Percentiles rank a stretch among this genome's conserved stretches.
phyloP scores from a whole-genome alignment of 2,888 invertebrate genomes.

The Hymenopus coronatus region DNA sequence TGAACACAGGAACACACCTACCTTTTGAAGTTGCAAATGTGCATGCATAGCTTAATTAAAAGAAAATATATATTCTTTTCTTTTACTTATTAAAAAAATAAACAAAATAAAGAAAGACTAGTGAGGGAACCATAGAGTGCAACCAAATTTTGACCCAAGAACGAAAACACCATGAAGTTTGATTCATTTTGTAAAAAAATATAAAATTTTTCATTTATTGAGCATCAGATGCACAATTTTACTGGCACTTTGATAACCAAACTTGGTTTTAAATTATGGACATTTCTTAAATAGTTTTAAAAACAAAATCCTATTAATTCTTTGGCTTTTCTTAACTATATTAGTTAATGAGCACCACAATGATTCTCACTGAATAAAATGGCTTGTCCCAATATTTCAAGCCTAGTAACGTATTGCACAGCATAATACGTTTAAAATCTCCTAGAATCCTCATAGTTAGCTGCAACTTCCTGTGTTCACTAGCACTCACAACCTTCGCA shows the following conservation, averaged over 20 bases:
- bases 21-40: conserved; percentile 16
- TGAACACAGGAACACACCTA: conserved; percentile 54
- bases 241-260: conserved; percentile 13
- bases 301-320: not conserved
- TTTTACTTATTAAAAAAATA: not conserved
- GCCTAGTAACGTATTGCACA: conserved; percentile 25
- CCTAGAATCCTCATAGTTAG: not conserved
- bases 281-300: not conserved
- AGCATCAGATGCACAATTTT: conserved; percentile 27
- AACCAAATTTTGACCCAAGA: not conserved
- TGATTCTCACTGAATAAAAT: conserved; percentile 11
- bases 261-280: conserved; percentile 11
- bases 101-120: conserved; percentile 9
- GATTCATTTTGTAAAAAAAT: conserved; percentile 30
- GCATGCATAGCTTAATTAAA: not conserved
- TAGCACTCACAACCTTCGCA: conserved; percentile 29
- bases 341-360: not conserved
- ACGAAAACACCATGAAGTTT: not conserved
- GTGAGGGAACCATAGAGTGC: not conserved
- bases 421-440: not conserved
- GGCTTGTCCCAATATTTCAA: not conserved
- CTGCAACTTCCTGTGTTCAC: conserved; percentile 34
- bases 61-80: not conserved
- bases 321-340: not conserved
- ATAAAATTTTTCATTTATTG: conserved; percentile 34